Evolutionary conservation across 1,140 invertebrate species (phyloP).

Genomic region (Leucophenga varia): DNA sequence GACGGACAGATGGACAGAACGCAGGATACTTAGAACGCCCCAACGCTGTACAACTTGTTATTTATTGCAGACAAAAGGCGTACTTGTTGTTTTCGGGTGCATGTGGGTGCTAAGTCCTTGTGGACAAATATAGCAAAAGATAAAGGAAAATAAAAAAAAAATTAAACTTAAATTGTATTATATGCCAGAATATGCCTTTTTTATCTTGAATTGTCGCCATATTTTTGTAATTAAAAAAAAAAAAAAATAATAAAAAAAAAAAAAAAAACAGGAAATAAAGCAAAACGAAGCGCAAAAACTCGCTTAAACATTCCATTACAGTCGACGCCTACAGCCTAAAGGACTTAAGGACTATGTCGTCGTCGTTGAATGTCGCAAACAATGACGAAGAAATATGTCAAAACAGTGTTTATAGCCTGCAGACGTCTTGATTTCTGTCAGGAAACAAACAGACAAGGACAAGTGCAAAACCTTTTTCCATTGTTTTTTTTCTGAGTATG

Average conservation of each 20-base stretch:
- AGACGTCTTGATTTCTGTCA: no score
- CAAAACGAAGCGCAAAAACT: not conserved
- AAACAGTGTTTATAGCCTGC: no score
- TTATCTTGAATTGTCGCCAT: slow-evolving; percentile 50
- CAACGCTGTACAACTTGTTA: no score
- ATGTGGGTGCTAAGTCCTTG: not conserved
- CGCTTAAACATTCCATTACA: not conserved
- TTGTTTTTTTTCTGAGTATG: no score
- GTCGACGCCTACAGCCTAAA: not conserved
- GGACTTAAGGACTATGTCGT: no score
- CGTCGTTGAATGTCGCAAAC: no score
- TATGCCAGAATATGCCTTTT: no score
- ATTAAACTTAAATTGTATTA: slow-evolving; percentile 49
- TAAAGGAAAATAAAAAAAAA: slow-evolving; percentile 12
- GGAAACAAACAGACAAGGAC: no score
- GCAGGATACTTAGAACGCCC: no score
- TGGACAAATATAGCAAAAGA: not conserved
- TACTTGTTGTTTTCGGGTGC: not conserved
- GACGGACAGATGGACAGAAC: not conserved
- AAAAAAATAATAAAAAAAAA: not conserved
- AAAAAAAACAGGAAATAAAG: not conserved
- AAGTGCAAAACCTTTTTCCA: no score
- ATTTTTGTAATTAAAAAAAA: slow-evolving; percentile 44
- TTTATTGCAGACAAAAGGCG: slow-evolving; percentile 19
- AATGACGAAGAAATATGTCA: no score